Conservation (phyloP, 2,113 vertebrate species). For the Morone saxatilis region DNA sequence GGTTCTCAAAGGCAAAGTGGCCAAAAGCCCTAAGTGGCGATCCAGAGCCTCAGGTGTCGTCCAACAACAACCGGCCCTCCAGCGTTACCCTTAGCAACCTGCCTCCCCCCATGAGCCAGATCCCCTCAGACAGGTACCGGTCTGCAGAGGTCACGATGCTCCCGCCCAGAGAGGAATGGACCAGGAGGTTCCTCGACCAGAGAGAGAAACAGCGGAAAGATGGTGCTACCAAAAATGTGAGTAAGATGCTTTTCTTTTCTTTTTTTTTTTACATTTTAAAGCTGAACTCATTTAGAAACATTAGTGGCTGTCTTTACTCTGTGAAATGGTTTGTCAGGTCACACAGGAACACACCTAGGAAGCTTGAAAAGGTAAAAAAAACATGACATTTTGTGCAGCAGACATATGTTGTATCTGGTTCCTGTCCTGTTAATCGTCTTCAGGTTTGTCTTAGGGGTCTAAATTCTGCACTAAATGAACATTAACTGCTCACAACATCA, state of each 20-base stretch:
- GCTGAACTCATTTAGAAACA: neutral
- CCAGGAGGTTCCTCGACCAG: conserved; percentile 87
- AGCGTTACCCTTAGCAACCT: conserved; percentile 78
- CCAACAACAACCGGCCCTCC: conserved; percentile 84
- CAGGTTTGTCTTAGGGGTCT: too few species aligned
- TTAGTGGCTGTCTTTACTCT: too few species aligned
- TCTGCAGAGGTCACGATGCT: conserved; percentile 84
- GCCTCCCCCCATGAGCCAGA: conserved; percentile 91
- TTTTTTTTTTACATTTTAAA: neutral
- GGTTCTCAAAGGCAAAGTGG: conserved; percentile 92
- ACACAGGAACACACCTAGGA: too few species aligned
- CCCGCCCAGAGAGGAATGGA: conserved; percentile 87
- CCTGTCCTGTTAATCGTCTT: too few species aligned
- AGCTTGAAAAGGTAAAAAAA: too few species aligned
- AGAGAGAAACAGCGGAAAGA: conserved; percentile 85
- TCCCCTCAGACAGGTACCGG: conserved; percentile 89
- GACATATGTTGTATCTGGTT: too few species aligned
- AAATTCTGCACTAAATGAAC: too few species aligned
- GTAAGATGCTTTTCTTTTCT: conserved; percentile 15
- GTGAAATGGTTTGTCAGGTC: too few species aligned
- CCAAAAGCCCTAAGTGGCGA: conserved; percentile 83
- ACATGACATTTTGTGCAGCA: too few species aligned
- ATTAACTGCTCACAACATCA: too few species aligned
- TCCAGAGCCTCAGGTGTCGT: conserved; percentile 85
- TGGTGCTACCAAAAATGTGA: conserved; percentile 87